These are phyloP conservation scores for Suncus etruscus DNA, from an alignment of 2,113 vertebrate genomes.

Conservation along the genomic window DNA sequence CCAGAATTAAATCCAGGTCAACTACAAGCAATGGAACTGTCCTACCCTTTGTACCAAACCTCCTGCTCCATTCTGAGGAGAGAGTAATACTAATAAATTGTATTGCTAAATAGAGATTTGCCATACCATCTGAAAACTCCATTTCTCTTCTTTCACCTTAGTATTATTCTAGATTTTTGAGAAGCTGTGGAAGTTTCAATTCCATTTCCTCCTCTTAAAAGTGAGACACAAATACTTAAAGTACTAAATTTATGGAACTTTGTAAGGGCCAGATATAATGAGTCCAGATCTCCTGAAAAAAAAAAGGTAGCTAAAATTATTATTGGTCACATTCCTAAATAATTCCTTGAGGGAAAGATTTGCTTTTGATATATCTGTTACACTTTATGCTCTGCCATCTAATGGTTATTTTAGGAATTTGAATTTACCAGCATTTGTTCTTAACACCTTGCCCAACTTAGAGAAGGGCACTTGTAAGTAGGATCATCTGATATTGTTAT, in stretches of 20 bases:
- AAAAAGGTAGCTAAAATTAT: neutral
- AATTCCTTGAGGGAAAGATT: neutral
- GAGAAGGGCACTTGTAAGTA: neutral
- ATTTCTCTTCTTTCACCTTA: neutral
- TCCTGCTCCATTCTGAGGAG: neutral
- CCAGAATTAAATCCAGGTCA: too few relatives aligned
- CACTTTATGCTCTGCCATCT: neutral
- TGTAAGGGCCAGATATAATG: neutral
- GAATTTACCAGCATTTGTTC: neutral
- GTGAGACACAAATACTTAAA: neutral
- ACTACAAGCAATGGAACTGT: too few relatives aligned
- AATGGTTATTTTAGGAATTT: neutral
- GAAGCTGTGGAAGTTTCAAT: neutral
- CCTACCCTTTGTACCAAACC: too few relatives aligned
- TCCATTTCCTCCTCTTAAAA: neutral
- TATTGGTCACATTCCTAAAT: too few relatives aligned
- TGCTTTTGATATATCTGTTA: neutral
- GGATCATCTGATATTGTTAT: neutral
- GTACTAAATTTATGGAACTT: neutral
- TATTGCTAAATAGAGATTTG: slow-evolving; percentile 11
- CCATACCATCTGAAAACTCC: neutral
- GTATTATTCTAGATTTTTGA: neutral
- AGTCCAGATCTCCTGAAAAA: neutral
- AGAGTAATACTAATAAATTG: neutral
- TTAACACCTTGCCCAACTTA: neutral